A percentile compares a stretch with the other conserved stretches of the same genome.
These are phyloP conservation scores for Heliangelus exortis DNA, from an alignment of 2,797 vertebrate species.

Conservation along the genomic window DNA sequence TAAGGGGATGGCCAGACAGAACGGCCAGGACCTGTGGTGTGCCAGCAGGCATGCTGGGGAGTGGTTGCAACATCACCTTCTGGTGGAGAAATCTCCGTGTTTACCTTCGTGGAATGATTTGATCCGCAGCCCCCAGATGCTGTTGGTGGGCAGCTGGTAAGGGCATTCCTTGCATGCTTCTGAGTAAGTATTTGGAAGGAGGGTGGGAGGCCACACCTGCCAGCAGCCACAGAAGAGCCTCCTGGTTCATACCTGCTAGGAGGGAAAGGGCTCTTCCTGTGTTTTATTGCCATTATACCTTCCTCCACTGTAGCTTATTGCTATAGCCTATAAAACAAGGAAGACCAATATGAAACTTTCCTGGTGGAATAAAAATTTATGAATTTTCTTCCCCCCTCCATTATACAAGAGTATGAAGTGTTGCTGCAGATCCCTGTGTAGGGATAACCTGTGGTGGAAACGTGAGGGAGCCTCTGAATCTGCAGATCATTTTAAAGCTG, in stretches of 20 bases:
- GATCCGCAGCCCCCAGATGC: background rate
- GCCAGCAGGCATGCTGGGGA: background rate
- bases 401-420: background rate
- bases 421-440: background rate
- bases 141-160: background rate
- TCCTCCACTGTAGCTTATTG: background rate
- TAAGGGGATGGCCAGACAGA: background rate
- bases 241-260: background rate
- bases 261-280: background rate
- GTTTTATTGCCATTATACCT: fast-evolving
- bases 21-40: background rate
- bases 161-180: background rate
- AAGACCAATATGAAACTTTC: background rate
- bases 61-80: background rate
- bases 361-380: background rate
- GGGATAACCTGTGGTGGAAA: background rate
- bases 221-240: background rate
- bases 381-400: background rate
- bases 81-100: background rate
- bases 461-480: background rate
- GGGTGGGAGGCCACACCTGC: background rate
- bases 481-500: fast-evolving
- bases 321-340: background rate
- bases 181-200: background rate
- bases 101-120: background rate